Evolutionary conservation across 2,113 vertebrate species (phyloP), one percentile per base, ranked within the genome.

Genomic region (Pitta sordida): DNA sequence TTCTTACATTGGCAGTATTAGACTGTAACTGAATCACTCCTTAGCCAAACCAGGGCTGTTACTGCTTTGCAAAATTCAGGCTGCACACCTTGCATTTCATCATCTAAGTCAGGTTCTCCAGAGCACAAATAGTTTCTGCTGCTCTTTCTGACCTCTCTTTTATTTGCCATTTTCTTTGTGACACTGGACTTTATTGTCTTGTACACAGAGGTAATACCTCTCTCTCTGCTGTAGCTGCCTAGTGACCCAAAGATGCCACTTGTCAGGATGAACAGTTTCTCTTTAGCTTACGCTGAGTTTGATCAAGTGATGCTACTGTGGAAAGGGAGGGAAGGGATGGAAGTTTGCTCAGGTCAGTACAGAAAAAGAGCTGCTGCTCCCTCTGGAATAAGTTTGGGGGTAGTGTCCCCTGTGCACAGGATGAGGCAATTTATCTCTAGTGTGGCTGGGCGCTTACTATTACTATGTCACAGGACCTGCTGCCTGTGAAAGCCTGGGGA

Each of bases 391-490:
- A 6, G 4, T 1, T 3, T 83, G 30, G 11, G 29, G 24, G 4
- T 27, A 56, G n/a, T 7, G 1, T 23, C 21, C 51, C 44, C 3
- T 9, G 5, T 12, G 6, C 19, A 23, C 6, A 20, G 52, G 8
- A 15, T 13, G 37, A 36, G 11, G 19, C 0, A 1, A 48, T 48
- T 32, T 51, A 21, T 34, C 60, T 8, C 6, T 2, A 7, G 11
- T 16, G 7, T 10, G 19, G 7, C 37, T 49, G 60, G n/a, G 11
- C 23, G 36, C 21, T 39, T 68, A 13, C 13, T 58, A 4, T 30
- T 22, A 4, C 34, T 46, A 43, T 76, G 29, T 16, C 9, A 11
- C 30, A 24, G 46, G 51, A 48, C 49, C 23, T 63, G 11, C 34
- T 82, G 23, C 46, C 51, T 59, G 10, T 67, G 46, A 49, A 85